phyloP scores from a whole-genome alignment of 1,140 invertebrate genomes.

The Agrypnia vestita region DNA sequence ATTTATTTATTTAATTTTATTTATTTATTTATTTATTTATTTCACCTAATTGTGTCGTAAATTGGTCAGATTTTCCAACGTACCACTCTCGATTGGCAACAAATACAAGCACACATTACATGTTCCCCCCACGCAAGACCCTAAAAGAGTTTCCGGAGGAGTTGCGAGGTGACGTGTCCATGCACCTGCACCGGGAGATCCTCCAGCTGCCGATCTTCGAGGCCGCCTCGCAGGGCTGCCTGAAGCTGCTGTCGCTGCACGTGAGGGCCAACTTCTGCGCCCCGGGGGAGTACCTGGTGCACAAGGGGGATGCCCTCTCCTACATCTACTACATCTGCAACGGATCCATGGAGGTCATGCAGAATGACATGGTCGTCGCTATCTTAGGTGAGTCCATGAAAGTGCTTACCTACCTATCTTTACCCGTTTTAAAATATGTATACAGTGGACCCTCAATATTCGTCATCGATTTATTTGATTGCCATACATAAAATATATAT shows the following conservation, averaged over 20 bases:
- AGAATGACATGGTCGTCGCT: slow-evolving; percentile 98
- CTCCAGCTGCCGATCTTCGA: slow-evolving; percentile 95
- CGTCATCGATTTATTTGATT: too few species aligned
- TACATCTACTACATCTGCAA: slow-evolving; percentile 98
- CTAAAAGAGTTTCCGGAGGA: slow-evolving; percentile 97
- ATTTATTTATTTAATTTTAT: too few species aligned
- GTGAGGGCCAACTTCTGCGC: slow-evolving; percentile 95
- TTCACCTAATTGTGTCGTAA: too few species aligned
- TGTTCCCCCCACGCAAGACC: slow-evolving; percentile 77
- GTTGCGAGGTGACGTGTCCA: slow-evolving; percentile 93
- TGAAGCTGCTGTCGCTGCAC: slow-evolving; percentile 92
- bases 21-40: too few species aligned
- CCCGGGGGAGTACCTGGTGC: slow-evolving; percentile 96
- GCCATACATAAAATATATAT: too few species aligned
- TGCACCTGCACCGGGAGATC: slow-evolving; percentile 96
- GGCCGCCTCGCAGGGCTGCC: slow-evolving; percentile 90
- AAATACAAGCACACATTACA: too few species aligned
- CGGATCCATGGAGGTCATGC: slow-evolving; percentile 98
- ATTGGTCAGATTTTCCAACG: too few species aligned
- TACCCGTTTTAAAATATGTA: too few species aligned
- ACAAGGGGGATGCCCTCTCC: slow-evolving; percentile 96
- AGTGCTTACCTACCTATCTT: too few species aligned
- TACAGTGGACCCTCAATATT: too few species aligned
- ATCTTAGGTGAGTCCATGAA: slow-evolving; percentile 87
- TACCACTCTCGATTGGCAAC: too few species aligned